These are phyloP conservation scores for Poecilia wingei DNA, from an alignment of 2,797 vertebrate genomes.

Conservation along the genomic window DNA sequence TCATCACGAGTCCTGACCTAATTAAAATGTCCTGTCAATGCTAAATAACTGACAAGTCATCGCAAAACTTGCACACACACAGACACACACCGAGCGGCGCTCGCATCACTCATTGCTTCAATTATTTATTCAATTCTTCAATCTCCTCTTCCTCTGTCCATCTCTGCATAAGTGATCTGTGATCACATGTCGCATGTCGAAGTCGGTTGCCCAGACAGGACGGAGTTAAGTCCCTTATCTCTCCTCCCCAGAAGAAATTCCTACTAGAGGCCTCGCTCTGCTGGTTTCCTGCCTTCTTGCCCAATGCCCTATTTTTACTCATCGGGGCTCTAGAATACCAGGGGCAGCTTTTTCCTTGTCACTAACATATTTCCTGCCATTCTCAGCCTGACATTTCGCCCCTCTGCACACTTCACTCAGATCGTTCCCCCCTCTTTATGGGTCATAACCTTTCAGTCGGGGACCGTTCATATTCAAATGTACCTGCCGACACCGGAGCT, in stretches of 20 bases:
- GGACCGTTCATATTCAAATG: constrained; percentile 70
- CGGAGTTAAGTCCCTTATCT: constrained; percentile 95
- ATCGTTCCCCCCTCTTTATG: constrained; percentile 62
- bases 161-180: constrained; percentile 70
- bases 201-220: constrained; percentile 77
- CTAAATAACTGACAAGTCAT: constrained; percentile 53
- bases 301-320: constrained; percentile 96
- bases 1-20: constrained; percentile 56
- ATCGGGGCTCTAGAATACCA: constrained; percentile 87
- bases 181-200: constrained; percentile 71
- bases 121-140: constrained; percentile 64
- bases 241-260: constrained; percentile 93
- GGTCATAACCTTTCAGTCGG: constrained; percentile 74
- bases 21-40: constrained; percentile 55
- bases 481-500: constrained; percentile 48
- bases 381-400: constrained; percentile 83
- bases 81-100: not conserved
- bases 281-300: constrained; percentile 95
- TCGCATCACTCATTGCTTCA: constrained; percentile 32
- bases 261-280: constrained; percentile 89
- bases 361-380: constrained; percentile 87
- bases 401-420: constrained; percentile 60
- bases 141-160: constrained; percentile 63
- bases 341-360: constrained; percentile 94
- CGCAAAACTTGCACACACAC: constrained; percentile 20